These are phyloP conservation scores for Morpho helenor DNA, from an alignment of 2,888 invertebrate species.

Conservation along the genomic window DNA sequence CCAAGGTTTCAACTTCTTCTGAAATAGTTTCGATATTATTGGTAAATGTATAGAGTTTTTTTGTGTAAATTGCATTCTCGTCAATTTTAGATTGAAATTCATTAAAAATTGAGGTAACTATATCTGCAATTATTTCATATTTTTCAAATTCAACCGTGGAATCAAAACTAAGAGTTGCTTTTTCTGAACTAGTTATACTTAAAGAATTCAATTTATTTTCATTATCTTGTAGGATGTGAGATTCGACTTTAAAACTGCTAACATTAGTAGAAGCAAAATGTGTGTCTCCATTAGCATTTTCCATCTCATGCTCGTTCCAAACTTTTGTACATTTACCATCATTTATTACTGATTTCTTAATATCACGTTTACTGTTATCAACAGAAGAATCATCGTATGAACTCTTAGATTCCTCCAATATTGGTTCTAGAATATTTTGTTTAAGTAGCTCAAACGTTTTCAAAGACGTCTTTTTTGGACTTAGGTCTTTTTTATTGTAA, in stretches of 20 bases:
- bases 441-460: conserved; percentile 40
- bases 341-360: not conserved
- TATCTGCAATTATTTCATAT: conserved; percentile 54
- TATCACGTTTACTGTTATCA: conserved; percentile 29
- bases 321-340: conserved; percentile 3
- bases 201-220: conserved; percentile 33
- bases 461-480: conserved; percentile 47
- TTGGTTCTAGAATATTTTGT: conserved; percentile 54
- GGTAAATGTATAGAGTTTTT: conserved; percentile 7
- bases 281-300: not conserved
- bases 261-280: not conserved
- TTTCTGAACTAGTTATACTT: conserved; percentile 35
- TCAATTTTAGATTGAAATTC: conserved; percentile 37
- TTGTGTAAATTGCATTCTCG: conserved; percentile 12
- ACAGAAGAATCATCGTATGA: conserved; percentile 56
- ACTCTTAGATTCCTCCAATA: conserved; percentile 70
- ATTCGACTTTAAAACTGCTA: not conserved
- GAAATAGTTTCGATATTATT: conserved; percentile 2
- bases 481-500: conserved; percentile 41
- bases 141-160: conserved; percentile 68
- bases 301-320: not conserved
- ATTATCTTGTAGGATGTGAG: not conserved
- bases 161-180: conserved; percentile 49
- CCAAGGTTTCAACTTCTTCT: conserved; percentile 1
- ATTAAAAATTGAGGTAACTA: conserved; percentile 45